Conservation (phyloP, 2,113 vertebrate species). For the Cyprinodon variegatus region DNA sequence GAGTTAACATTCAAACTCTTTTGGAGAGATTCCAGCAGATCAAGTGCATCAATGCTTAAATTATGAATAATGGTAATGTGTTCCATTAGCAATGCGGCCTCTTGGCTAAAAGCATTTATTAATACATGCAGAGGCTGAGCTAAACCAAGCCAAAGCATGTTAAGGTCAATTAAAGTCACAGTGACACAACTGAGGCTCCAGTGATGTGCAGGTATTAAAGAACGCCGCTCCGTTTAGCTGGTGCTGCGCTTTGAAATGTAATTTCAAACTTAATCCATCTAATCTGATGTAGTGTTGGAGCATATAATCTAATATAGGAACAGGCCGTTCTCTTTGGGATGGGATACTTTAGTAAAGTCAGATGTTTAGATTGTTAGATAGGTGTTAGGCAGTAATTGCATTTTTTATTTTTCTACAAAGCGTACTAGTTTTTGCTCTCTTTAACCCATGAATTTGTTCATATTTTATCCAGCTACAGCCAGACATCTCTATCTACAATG, state of each 20-base stretch:
- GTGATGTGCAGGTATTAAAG: neutral
- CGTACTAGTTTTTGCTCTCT: no score
- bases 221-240: neutral
- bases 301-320: neutral
- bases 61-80: slow-evolving; percentile 11
- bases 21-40: slow-evolving; percentile 24
- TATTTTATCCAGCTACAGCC: no score
- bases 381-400: neutral
- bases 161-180: slow-evolving; percentile 2
- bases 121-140: slow-evolving; percentile 1
- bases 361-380: neutral
- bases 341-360: neutral
- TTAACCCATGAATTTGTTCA: no score
- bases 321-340: neutral
- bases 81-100: slow-evolving; percentile 1
- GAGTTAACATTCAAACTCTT: slow-evolving; percentile 7
- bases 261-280: neutral
- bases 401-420: neutral
- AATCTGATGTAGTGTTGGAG: neutral
- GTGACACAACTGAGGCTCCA: neutral
- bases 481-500: no score
- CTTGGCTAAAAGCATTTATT: neutral
- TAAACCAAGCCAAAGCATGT: slow-evolving; percentile 3
- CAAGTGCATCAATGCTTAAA: slow-evolving; percentile 26
- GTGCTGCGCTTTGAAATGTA: neutral